Base-by-base conservation (phyloP, 2,888 invertebrate species). In the Limnephilus marmoratus region DNA sequence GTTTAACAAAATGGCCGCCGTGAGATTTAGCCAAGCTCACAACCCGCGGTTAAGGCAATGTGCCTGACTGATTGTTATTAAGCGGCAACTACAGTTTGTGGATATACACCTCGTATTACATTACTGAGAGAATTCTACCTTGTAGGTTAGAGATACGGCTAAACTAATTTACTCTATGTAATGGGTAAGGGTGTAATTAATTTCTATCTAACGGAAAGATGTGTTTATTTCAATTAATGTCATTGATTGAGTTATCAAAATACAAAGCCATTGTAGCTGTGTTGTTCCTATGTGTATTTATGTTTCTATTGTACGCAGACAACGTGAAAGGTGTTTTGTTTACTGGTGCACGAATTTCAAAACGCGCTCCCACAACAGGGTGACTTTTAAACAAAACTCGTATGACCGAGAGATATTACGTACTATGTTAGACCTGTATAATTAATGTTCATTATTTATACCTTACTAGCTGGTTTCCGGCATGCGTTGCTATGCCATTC, bases 1-100 rank as follows among this genome's bases (percentile, higher is more conserved):
- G 68, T 68, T 68, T 68, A 68, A 68, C 68, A 68, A 68, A 68
- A 68, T 68, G 68, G 68, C 68, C 68, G 68, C 68, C 24, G 68
- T 68, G 68, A 68, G 68, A 68, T 68, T 68, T 68, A 68, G 68
- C 68, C 68, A 68, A 68, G 68, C 68, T 68, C 68, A n/a, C 68
- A 68, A 68, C 68, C 68, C 68, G 68, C 68, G 68, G 68, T 68
- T 68, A 68, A 68, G 68, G 68, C 68, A 68, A 68, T 68, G n/a
- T 68, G 68, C 68, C 24, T 68, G 68, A 68, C 68, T 68, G 68
- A 68, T 68, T 68, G 68, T 68, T 68, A 68, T 68, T 68, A 68
- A 68, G 68, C 24, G 68, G 24, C 68, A 68, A 68, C 68, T 68
- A 68, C 24, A 68, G 68, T 68, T 68, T 68, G 68, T 68, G 68